phyloP scores from a whole-genome alignment of 2,888 invertebrate genomes.

The Elaeidobius kamerunicus region DNA sequence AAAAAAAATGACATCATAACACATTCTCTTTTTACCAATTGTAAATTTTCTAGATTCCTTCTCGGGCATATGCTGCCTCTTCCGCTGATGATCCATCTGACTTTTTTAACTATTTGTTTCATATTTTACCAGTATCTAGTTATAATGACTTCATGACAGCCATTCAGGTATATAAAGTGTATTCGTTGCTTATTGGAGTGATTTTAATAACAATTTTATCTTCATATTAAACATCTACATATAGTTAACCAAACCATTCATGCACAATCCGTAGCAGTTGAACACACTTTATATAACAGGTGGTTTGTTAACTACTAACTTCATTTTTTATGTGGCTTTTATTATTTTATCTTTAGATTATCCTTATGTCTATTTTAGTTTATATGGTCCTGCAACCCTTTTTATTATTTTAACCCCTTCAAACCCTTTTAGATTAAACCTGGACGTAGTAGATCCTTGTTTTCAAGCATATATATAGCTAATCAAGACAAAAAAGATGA shows the following conservation, averaged over 20 bases:
- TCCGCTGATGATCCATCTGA: conserved; percentile 38
- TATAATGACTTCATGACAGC: conserved; percentile 47
- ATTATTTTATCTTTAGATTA: conserved; percentile 3
- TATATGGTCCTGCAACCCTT: neutral
- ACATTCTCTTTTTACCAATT: conserved; percentile 13
- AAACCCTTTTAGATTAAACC: conserved; percentile 19
- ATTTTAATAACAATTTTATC: neutral
- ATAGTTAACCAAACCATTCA: conserved; percentile 15
- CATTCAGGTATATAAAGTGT: conserved; percentile 43
- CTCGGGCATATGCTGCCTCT: conserved; percentile 7
- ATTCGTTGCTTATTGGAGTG: conserved; percentile 8
- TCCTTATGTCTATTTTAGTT: neutral
- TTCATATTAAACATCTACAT: conserved; percentile 7
- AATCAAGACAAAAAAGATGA: conserved; percentile 17
- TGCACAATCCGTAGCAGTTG: too few species aligned
- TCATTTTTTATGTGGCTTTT: neutral
- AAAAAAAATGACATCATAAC: too few species aligned
- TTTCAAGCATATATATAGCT: conserved; percentile 15
- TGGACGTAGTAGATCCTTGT: conserved; percentile 24
- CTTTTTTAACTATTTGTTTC: conserved; percentile 48
- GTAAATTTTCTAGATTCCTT: conserved; percentile 33
- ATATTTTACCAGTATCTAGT: conserved; percentile 46
- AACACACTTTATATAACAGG: neutral
- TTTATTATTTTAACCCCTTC: conserved; percentile 14
- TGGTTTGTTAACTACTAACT: neutral